Evolutionary conservation across 2,113 vertebrate genomes (phyloP).

Genomic region (Mesitornis unicolor): DNA sequence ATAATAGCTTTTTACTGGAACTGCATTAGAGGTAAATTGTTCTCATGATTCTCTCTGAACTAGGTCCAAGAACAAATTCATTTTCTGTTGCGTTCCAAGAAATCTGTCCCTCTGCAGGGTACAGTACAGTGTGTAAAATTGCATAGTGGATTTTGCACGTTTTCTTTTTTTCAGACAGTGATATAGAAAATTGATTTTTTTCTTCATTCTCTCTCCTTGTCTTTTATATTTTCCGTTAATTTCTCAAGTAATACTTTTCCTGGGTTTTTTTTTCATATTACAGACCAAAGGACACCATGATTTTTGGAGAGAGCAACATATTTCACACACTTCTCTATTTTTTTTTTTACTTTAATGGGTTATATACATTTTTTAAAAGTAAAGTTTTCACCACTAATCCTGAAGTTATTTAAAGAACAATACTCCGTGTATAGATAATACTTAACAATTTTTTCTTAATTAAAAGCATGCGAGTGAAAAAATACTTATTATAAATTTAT

Average conservation of each 20-base stretch:
- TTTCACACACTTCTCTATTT: neutral
- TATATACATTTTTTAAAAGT: neutral
- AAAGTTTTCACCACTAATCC: neutral
- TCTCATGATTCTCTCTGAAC: constrained; percentile 31
- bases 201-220: neutral
- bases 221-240: neutral
- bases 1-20: constrained; percentile 42
- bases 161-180: neutral
- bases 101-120: neutral
- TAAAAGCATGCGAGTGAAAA: neutral
- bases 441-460: neutral
- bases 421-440: neutral
- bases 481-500: neutral
- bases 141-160: neutral
- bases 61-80: constrained; percentile 41
- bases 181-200: constrained; percentile 2
- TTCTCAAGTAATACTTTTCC: neutral
- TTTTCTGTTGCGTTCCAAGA: constrained; percentile 26
- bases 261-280: neutral
- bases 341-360: neutral
- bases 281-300: neutral
- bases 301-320: neutral
- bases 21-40: constrained; percentile 21
- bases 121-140: neutral
- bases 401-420: neutral